Evolutionary conservation across 2,113 vertebrate genomes (phyloP), one percentile per base, ranked within the genome.

Genomic region (Prunella himalayana): DNA sequence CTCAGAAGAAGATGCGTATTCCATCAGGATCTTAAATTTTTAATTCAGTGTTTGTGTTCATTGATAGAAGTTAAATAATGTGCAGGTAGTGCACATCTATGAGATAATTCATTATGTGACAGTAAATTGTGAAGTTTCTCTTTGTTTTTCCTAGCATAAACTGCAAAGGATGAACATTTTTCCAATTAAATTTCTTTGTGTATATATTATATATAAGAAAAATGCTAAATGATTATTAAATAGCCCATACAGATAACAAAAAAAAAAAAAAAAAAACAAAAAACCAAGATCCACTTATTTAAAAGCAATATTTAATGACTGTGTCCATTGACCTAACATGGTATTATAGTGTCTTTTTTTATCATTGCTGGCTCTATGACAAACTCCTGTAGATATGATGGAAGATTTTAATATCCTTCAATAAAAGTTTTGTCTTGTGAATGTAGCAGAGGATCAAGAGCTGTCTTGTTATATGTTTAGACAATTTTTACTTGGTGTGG

Each of bases 1-100:
- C 70, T 96, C 70, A 92, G 70, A 70, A 51, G 82, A 93, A 97
- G 97, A 94, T 86, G 59, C 27, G 63, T 95, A 93, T 96, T 93
- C 28, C 37, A 89, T 81, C 57, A 86, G 50, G 24, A 73, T 88
- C n/a, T 86, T 91, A 73, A 86, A 31, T 63, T 94, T 94, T 93
- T 81, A 90, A 90, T 95, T 65, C 53, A 24, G 9, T 71, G 44
- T 59, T 53, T 95, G 39, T 90, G 31, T 78, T 82, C 87, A 31
- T 69, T 96, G 84, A 42, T 57, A 28, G 37, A 96, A 75, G 42
- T 84, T 83, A 71, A 72, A 91, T 60, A 79, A 88, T 59, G 17
- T 35, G 16, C 75, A 77, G 31, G 21, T 88, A 88, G 71, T 69
- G 28, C 33, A 78, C 24, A 65, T 60, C 15, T 56, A 2, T 63